Evolutionary conservation across 37 sponge, comb jelly and placozoan genomes (phyloP), one percentile per base, ranked within the genome.

Genomic region (Agelas oroides): DNA sequence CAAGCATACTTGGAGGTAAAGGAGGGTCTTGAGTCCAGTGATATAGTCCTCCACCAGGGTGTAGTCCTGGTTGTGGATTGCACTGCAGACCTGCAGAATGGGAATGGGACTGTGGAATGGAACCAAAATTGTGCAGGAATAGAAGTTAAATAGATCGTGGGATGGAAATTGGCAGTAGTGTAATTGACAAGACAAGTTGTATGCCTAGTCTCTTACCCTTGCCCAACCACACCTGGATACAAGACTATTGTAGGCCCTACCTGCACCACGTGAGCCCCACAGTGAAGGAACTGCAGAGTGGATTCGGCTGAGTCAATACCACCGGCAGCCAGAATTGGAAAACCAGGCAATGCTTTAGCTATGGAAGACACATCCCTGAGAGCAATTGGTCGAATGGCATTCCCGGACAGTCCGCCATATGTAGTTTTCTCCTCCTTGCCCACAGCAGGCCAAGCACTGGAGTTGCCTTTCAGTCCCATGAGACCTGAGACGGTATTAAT

Each of bases 31-130:
- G 34, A 97, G 78, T 19, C 95, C 92, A 40, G 85, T 77, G 82
- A 82, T 55, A 78, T 97, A 97, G 84, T 97, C 97, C 12, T 94
- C 93, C 60, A 94, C 86, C 18, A 97, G 76, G 3, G 97, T 97
- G 91, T 80, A 97, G 77, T 97, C 97, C 57, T 97, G 97, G 76
- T 97, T 97, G 73, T 97, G 97, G 20, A 97, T 81, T 53, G 97
- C 97, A 79, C 95, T 95, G 78, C 97, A 97, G n/a, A 97, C 93
- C 95, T 95, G 86, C 15, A 73, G 36, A 37, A 8, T 34, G 20
- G 46, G 5, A 71, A 40, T 14, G 40, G 71, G 15, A 34, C 5
- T 15, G 23, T 36, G 71, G 40, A 35, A 40, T 13, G 66, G 66
- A 65, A n/a, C n/a, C n/a, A n/a, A n/a, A n/a, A n/a, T n/a, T n/a